Conservation (phyloP, 2,797 vertebrate species). For the Chanos chanos region DNA sequence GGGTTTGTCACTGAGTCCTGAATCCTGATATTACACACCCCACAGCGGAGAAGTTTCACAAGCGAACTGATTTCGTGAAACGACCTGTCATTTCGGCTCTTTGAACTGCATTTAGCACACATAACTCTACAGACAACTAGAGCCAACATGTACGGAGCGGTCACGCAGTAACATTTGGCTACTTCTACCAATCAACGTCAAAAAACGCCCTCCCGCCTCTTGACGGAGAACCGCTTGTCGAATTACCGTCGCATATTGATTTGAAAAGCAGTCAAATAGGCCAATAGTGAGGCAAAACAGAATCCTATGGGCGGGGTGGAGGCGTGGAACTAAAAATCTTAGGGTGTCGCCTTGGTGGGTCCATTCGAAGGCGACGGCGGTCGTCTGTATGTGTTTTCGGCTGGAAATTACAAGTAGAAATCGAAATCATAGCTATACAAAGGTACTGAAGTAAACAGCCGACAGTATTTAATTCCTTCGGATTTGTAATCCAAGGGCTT, state of each 20-base stretch:
- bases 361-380: constrained; percentile 80
- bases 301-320: constrained; percentile 54
- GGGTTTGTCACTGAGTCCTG: constrained; percentile 62
- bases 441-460: background rate
- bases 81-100: constrained; percentile 55
- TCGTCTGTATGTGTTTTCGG: constrained; percentile 65
- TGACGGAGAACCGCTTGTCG: constrained; percentile 25
- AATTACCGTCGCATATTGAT: constrained; percentile 26
- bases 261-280: background rate
- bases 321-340: constrained; percentile 51
- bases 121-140: constrained; percentile 21
- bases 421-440: background rate
- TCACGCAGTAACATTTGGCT: constrained; percentile 56
- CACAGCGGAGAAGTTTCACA: constrained; percentile 43
- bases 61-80: constrained; percentile 29
- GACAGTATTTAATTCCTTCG: constrained; percentile 18
- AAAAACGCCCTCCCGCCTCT: constrained; percentile 43
- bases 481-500: constrained; percentile 43
- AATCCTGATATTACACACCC: no score
- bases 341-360: constrained; percentile 75
- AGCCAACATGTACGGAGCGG: constrained; percentile 55
- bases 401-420: constrained; percentile 18
- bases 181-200: constrained; percentile 46
- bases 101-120: background rate
- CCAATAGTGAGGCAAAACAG: constrained; percentile 45